Conservation (phyloP, 2,888 invertebrate species). For the Pterostichus madidus region DNA sequence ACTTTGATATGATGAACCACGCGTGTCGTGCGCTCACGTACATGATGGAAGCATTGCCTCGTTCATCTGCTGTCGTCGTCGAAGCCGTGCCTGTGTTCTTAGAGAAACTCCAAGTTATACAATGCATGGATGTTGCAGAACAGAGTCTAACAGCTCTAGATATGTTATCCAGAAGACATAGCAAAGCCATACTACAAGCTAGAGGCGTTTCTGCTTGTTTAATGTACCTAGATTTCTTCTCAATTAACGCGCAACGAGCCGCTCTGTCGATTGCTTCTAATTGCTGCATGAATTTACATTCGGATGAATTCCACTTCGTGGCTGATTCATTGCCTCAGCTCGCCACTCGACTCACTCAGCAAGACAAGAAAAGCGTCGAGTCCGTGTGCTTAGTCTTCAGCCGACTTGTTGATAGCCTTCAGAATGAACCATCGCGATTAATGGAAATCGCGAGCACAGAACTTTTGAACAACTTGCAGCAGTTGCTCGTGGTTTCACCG, state of each 20-base stretch:
- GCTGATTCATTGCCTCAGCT: slow-evolving; percentile 92
- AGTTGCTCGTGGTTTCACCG: slow-evolving; percentile 95
- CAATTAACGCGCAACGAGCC: slow-evolving; percentile 97
- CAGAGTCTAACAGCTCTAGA: slow-evolving; percentile 98
- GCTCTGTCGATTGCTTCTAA: slow-evolving; percentile 98
- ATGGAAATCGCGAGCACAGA: slow-evolving; percentile 97
- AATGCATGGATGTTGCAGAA: slow-evolving; percentile 99
- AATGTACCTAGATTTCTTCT: slow-evolving; percentile 98
- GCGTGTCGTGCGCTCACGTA: slow-evolving; percentile 98
- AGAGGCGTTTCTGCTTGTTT: slow-evolving; percentile 97
- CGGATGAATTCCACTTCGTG: slow-evolving; percentile 96
- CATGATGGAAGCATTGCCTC: slow-evolving; percentile 98
- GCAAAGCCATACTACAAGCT: slow-evolving; percentile 96
- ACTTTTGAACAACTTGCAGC: slow-evolving; percentile 94
- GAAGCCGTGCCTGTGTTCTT: slow-evolving; percentile 98
- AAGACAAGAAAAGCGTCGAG: slow-evolving; percentile 99
- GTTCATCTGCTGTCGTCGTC: slow-evolving; percentile 96
- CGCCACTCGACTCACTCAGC: slow-evolving; percentile 88
- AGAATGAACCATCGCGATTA: slow-evolving; percentile 92
- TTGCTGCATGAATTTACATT: slow-evolving; percentile 95
- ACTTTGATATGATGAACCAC: slow-evolving; percentile 99
- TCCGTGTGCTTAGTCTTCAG: slow-evolving; percentile 98
- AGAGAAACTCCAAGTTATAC: slow-evolving; percentile 97
- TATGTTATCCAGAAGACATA: slow-evolving; percentile 97
- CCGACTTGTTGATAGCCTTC: slow-evolving; percentile 97